phyloP scores from a whole-genome alignment of 2,113 vertebrate genomes.

The Rhadina sibilatrix region DNA sequence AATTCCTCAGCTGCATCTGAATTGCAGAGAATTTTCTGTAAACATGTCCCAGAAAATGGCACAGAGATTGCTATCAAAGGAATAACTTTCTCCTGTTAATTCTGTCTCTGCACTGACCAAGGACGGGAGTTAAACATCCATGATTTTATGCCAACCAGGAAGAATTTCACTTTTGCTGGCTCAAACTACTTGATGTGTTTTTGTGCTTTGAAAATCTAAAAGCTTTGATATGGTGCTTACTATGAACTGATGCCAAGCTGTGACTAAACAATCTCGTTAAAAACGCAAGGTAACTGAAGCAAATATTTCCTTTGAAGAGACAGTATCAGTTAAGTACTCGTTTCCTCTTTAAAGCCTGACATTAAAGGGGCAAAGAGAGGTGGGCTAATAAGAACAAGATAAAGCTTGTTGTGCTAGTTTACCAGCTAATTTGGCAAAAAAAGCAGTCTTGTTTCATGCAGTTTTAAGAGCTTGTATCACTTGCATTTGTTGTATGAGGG shows the following conservation, averaged over 20 bases:
- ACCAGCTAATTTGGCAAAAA: conserved; percentile 35
- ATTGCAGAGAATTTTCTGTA: not conserved
- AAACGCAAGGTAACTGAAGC: conserved; percentile 56
- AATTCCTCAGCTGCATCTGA: not conserved
- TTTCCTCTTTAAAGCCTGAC: conserved; percentile 57
- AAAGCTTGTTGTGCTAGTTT: conserved; percentile 38
- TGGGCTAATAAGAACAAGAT: conserved; percentile 61
- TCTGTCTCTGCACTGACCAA: not conserved
- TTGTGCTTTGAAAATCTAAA: conserved; percentile 37
- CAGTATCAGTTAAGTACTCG: conserved; percentile 51
- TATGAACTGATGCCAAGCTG: conserved; percentile 48
- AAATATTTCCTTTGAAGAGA: conserved; percentile 65
- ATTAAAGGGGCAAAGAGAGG: conserved; percentile 61
- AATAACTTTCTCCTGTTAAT: not conserved
- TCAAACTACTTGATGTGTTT: not conserved
- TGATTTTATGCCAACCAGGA: conserved; percentile 22
- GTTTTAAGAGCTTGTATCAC: conserved; percentile 23
- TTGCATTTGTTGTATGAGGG: conserved; percentile 12
- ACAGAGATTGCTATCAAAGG: not conserved
- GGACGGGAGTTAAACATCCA: not conserved
- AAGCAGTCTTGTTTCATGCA: not conserved
- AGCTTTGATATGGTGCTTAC: conserved; percentile 21
- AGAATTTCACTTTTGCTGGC: conserved; percentile 19
- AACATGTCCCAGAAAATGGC: not conserved
- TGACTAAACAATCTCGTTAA: conserved; percentile 58